A percentile compares a stretch with the other conserved stretches of the same genome.
phyloP scores from a whole-genome alignment of 1,140 invertebrate genomes.

The Philopotamus ludificatus region DNA sequence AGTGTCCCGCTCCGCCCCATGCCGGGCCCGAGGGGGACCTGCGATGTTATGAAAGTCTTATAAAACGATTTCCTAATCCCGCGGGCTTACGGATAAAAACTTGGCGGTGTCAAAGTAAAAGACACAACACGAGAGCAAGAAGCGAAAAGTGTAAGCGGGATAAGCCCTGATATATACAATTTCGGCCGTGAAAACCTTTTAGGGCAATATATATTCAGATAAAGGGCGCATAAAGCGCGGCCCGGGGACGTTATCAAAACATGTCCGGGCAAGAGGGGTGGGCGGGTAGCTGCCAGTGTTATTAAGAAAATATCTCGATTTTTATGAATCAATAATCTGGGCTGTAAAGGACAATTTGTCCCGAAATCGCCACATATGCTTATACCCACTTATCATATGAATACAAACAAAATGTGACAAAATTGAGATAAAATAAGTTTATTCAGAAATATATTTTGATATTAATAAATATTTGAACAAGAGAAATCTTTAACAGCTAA shows the following conservation, averaged over 20 bases:
- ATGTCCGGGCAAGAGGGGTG: too few species aligned
- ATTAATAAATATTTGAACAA: too few species aligned
- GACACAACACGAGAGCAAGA: background rate
- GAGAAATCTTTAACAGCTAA: too few species aligned
- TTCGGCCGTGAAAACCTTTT: conserved; percentile 3
- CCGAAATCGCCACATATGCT: too few species aligned
- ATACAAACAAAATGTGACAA: too few species aligned
- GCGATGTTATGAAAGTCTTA: conserved; percentile 26
- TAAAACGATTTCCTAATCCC: conserved; percentile 29
- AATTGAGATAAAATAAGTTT: too few species aligned
- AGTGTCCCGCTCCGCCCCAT: background rate
- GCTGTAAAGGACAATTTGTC: too few species aligned
- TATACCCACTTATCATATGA: too few species aligned
- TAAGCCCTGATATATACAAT: background rate
- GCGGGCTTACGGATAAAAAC: conserved; percentile 12
- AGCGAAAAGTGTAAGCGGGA: background rate
- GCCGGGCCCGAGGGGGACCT: background rate
- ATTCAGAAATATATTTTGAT: too few species aligned
- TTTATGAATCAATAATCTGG: too few species aligned
- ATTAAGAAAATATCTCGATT: too few species aligned
- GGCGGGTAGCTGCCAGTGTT: too few species aligned
- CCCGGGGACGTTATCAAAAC: background rate
- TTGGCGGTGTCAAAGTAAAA: conserved; percentile 19
- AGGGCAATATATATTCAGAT: conserved; percentile 7
- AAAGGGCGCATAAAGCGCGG: background rate